These are phyloP conservation scores for Euclidia mi DNA, from an alignment of 2,888 invertebrate genomes.

Conservation along the genomic window DNA sequence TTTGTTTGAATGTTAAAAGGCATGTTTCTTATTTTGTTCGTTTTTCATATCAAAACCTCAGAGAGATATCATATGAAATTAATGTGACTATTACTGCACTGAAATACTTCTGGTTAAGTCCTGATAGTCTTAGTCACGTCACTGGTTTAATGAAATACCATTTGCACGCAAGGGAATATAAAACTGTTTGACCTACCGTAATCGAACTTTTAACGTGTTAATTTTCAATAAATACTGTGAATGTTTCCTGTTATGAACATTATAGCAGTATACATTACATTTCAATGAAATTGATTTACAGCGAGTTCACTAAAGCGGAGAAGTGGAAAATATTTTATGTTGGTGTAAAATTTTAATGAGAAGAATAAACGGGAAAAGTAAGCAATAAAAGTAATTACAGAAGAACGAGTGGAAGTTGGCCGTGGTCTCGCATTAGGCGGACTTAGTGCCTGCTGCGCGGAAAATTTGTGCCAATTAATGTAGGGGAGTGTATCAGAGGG, in stretches of 20 bases:
- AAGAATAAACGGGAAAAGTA: constrained; percentile 72
- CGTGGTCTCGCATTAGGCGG: constrained; percentile 73
- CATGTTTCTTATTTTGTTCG: too few relatives aligned
- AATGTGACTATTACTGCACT: too few relatives aligned
- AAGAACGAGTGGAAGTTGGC: constrained; percentile 77
- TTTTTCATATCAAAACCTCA: background rate
- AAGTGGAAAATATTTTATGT: constrained; percentile 30
- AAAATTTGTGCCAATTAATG: constrained; percentile 78
- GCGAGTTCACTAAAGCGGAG: constrained; percentile 17
- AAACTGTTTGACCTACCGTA: too few relatives aligned
- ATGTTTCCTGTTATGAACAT: too few relatives aligned
- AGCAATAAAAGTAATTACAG: constrained; percentile 80
- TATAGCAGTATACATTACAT: constrained; percentile 26
- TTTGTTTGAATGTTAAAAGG: background rate
- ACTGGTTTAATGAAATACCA: too few relatives aligned
- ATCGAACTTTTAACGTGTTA: background rate
- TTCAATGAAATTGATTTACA: constrained; percentile 26
- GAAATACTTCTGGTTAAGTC: too few relatives aligned
- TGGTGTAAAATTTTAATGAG: constrained; percentile 56
- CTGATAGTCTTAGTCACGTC: too few relatives aligned
- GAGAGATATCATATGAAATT: too few relatives aligned
- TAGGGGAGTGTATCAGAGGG: constrained; percentile 63
- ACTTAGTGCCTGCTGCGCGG: constrained; percentile 75
- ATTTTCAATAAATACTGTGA: background rate
- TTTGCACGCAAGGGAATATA: too few relatives aligned